Base-by-base conservation (phyloP, 2,797 vertebrate species). In the Tarsius wallacei region DNA sequence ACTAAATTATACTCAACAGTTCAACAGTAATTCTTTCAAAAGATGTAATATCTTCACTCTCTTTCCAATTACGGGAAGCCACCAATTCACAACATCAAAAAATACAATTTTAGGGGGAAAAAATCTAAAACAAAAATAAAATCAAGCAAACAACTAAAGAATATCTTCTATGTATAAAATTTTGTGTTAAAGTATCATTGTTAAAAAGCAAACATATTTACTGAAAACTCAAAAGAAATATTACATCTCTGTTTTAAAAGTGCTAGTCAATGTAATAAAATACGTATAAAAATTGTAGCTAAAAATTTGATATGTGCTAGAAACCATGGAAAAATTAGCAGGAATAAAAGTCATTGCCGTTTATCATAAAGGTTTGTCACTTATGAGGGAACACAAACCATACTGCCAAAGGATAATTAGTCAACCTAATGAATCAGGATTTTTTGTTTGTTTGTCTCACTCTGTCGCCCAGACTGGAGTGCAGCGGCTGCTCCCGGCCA, bases 1-100 rank as follows among this genome's bases (percentile, higher is more conserved):
- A 59, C 63, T 91, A 96, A 96, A 80, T 92, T 93, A 85, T 88
- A 71, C 36, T 90, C 81, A 82, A 95, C 92, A 81, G 63, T 86
- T 78, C 5, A 31, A 91, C 68, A 74, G 10, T 93, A 92, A 82
- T 93, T 94, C 77, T 93, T 85, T 53, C 17, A n/a, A 92, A 90
- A 87, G 68, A 94, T 77, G 36, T 66, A 57, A 53, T 36, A 8
- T 73, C 42, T 76, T 85, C 24, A 68, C 2, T 77, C 21, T 22
- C 42, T 93, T 95, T 71, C 24, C 51, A 53, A 26, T 81, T n/a
- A 36, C 49, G 36, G 14, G 76, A 95, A 77, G 33, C n/a, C n/a
- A 73, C 64, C 42, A 47, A 31, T 66, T 94, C 59, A 80, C 42
- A 96, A 71, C 1, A 87, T 12, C 22, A 70, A 87, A 42, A 73